phyloP scores from a whole-genome alignment of 2,888 invertebrate species.

The Metopia argyrocephala region DNA sequence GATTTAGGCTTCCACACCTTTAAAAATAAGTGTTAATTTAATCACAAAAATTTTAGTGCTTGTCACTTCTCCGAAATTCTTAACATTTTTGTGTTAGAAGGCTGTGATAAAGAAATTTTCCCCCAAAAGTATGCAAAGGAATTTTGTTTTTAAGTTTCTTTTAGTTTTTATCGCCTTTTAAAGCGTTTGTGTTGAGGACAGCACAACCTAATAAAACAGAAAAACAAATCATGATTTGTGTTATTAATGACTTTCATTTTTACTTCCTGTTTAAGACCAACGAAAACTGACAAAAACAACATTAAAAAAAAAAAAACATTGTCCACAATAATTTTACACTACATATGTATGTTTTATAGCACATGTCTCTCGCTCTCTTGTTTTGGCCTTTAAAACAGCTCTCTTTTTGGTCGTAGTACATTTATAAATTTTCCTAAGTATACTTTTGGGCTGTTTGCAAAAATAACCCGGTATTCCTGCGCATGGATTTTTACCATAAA shows the following conservation, averaged over 20 bases:
- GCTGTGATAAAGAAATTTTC: slow-evolving; percentile 26
- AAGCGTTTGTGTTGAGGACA: not conserved
- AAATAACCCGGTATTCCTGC: slow-evolving; percentile 58
- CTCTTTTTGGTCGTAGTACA: not conserved
- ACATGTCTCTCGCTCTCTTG: slow-evolving; percentile 24
- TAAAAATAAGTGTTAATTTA: no score
- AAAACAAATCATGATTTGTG: slow-evolving; percentile 57
- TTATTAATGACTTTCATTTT: slow-evolving; percentile 64
- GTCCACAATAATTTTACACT: slow-evolving; percentile 4
- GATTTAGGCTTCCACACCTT: no score
- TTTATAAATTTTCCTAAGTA: slow-evolving; percentile 14
- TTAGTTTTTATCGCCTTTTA: not conserved
- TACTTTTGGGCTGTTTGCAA: slow-evolving; percentile 33
- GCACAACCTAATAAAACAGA: slow-evolving; percentile 22
- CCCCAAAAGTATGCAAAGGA: slow-evolving; percentile 55
- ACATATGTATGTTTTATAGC: slow-evolving; percentile 15
- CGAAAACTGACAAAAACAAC: slow-evolving; percentile 8
- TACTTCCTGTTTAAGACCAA: slow-evolving; percentile 49
- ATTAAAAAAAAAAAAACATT: no score
- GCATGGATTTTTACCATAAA: slow-evolving; percentile 35
- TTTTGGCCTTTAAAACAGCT: no score
- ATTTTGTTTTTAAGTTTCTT: slow-evolving; percentile 20
- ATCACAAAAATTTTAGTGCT: no score
- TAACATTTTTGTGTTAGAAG: no score
- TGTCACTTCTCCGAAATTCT: no score